A percentile compares a stretch with the other conserved stretches of the same genome.
Evolutionary conservation across 2,888 invertebrate genomes (phyloP).

Genomic region (Drosophila villosipedis): DNA sequence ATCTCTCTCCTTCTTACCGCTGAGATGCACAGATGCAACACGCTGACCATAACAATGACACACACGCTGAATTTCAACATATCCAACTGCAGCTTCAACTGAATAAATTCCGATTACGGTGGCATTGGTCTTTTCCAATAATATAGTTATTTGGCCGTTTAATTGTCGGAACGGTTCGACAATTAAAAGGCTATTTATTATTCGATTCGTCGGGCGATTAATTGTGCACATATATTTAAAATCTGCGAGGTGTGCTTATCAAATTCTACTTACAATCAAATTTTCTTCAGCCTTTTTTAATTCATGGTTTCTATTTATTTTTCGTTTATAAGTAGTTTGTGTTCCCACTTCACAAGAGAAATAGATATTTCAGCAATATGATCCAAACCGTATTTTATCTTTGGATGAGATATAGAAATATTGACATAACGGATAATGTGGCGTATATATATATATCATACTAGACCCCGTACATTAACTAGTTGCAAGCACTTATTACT

Average conservation of each 20-base stretch:
- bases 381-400: background rate
- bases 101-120: conserved; percentile 28
- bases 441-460: background rate
- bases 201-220: conserved; percentile 20
- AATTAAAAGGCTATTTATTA: conserved; percentile 44
- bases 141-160: conserved; percentile 49
- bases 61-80: conserved; percentile 32
- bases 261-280: background rate
- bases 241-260: conserved; percentile 31
- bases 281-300: background rate
- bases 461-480: background rate
- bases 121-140: conserved; percentile 56
- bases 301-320: background rate
- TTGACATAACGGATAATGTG: background rate
- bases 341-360: background rate
- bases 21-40: conserved; percentile 14
- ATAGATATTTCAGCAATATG: background rate
- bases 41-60: conserved; percentile 31
- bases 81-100: conserved; percentile 17
- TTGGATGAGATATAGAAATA: background rate
- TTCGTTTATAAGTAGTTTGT: background rate
- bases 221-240: background rate
- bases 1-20: conserved; percentile 26
- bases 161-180: conserved; percentile 54
- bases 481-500: conserved; percentile 25